Evolutionary conservation across 2,113 vertebrate genomes (phyloP).

Genomic region (Microtus ochrogaster): DNA sequence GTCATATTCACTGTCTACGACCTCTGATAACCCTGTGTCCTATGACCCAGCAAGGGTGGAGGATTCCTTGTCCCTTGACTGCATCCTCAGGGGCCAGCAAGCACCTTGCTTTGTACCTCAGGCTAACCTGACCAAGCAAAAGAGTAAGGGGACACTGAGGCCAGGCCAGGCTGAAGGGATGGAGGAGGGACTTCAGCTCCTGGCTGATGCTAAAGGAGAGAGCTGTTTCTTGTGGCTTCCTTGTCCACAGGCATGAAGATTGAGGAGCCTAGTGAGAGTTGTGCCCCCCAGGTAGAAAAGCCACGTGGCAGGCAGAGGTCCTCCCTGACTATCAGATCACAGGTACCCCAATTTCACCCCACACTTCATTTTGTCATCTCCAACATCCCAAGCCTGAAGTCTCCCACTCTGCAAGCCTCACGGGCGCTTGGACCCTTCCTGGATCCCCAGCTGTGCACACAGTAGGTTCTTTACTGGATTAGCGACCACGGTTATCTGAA

Average conservation of each 20-base stretch:
- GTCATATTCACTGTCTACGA: rapidly evolving
- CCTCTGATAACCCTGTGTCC: not conserved
- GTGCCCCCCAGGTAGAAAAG: not conserved
- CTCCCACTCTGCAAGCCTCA: not conserved
- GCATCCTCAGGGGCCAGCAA: not conserved
- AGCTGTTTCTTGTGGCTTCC: not conserved
- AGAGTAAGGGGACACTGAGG: not conserved
- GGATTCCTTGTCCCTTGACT: not conserved
- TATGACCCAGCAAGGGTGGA: not conserved
- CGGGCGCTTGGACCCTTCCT: rapidly evolving
- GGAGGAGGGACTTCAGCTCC: rapidly evolving
- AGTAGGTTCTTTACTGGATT: not conserved
- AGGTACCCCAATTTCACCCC: rapidly evolving
- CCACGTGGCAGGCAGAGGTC: not conserved
- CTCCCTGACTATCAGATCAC: rapidly evolving
- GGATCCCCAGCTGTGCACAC: not conserved
- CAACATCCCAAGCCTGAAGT: not conserved
- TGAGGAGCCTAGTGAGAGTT: not conserved
- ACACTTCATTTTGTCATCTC: not conserved
- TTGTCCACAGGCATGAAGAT: not conserved
- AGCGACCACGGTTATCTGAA: rapidly evolving
- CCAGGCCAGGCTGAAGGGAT: not conserved
- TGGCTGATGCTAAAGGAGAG: not conserved
- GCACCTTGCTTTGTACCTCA: not conserved
- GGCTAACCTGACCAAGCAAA: not conserved